phyloP scores from a whole-genome alignment of 1,140 invertebrate genomes.

The Drosophila mojavensis region DNA sequence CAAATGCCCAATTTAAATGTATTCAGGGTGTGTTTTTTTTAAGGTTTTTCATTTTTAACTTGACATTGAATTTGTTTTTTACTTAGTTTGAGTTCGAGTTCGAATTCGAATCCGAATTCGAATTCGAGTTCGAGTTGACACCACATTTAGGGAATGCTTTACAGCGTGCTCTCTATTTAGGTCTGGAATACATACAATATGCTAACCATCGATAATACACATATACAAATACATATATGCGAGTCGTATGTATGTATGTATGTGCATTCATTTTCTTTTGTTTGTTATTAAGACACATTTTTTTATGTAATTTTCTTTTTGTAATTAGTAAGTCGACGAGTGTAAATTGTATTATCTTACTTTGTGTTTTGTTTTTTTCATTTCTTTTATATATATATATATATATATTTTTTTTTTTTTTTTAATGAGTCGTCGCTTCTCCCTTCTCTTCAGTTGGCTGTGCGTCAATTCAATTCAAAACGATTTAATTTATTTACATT shows the following conservation, averaged over 20 bases:
- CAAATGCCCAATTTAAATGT: neutral
- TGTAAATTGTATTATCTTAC: constrained; percentile 1
- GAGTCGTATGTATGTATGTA: constrained; percentile 20
- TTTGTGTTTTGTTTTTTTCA: constrained; percentile 3
- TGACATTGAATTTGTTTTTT: constrained; percentile 30
- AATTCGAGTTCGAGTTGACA: constrained; percentile 26
- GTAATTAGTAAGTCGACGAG: constrained; percentile 70
- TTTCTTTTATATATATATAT: constrained; percentile 1
- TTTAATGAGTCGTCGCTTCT: constrained; percentile 2
- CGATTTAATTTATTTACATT: constrained; percentile 70
- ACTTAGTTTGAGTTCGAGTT: constrained; percentile 5
- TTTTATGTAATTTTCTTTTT: constrained; percentile 29
- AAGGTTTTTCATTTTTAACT: constrained; percentile 3
- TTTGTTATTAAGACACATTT: constrained; percentile 72
- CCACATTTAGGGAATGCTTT: constrained; percentile 35
- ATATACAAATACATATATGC: constrained; percentile 27
- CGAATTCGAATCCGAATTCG: constrained; percentile 2
- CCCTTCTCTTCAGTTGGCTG: constrained; percentile 11
- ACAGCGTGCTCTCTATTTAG: constrained; percentile 28
- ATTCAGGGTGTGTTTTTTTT: neutral
- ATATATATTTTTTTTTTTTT: no score
- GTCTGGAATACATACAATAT: constrained; percentile 16
- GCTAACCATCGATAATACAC: constrained; percentile 36
- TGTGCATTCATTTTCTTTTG: constrained; percentile 17
- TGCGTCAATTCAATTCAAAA: constrained; percentile 71